Evolutionary conservation across 2,888 invertebrate species (phyloP).

Genomic region (Hipparchia semele): DNA sequence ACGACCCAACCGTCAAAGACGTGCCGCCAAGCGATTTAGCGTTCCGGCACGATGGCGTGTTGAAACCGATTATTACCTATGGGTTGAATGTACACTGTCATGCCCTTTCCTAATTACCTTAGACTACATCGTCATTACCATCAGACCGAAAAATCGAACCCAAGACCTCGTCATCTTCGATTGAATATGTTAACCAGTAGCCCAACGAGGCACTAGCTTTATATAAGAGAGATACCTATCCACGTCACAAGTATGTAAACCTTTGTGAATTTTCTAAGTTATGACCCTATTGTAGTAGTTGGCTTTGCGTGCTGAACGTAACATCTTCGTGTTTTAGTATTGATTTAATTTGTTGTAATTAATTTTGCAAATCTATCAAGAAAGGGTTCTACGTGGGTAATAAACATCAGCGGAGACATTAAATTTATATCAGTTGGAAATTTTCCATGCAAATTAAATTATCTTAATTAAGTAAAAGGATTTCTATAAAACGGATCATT

Average conservation of each 20-base stretch:
- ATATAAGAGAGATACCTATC: not conserved
- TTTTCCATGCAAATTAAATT: not conserved
- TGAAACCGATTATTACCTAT: too few relatives aligned
- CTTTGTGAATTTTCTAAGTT: constrained; percentile 21
- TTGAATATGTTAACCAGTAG: too few relatives aligned
- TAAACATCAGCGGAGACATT: not conserved
- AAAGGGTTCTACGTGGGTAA: not conserved
- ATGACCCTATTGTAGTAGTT: constrained; percentile 28
- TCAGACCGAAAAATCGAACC: too few relatives aligned
- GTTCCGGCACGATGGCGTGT: too few relatives aligned
- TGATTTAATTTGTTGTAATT: constrained; percentile 11
- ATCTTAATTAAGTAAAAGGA: not conserved
- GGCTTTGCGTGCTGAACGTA: constrained; percentile 20
- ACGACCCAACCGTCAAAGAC: too few relatives aligned
- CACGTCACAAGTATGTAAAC: not conserved
- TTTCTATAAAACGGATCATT: not conserved
- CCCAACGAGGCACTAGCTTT: too few relatives aligned
- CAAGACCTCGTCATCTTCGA: too few relatives aligned
- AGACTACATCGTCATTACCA: too few relatives aligned
- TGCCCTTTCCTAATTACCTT: too few relatives aligned
- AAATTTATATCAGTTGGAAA: not conserved
- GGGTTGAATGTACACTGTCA: too few relatives aligned
- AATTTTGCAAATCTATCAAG: not conserved
- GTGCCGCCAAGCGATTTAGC: too few relatives aligned
- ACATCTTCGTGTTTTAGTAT: constrained; percentile 8